Evolutionary conservation across 2,113 vertebrate genomes (phyloP).

Genomic region (Spilogale gracilis): DNA sequence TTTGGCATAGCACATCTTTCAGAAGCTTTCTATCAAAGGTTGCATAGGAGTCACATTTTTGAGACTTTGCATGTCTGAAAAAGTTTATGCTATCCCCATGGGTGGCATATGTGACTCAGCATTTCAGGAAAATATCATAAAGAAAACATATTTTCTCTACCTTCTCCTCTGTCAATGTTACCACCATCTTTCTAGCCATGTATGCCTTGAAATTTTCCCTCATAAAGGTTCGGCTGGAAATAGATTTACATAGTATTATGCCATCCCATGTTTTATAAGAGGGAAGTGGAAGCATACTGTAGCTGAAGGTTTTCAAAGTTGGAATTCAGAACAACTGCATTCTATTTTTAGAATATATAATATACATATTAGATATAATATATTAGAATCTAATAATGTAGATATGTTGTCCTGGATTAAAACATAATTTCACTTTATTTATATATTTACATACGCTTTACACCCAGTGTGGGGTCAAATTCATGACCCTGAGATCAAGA

Average conservation of each 20-base stretch:
- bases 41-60: background rate
- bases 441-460: background rate
- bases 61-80: background rate
- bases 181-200: background rate
- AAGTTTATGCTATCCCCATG: background rate
- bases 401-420: background rate
- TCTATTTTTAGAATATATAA: background rate
- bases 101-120: background rate
- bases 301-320: background rate
- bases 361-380: no score
- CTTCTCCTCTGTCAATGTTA: background rate
- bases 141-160: background rate
- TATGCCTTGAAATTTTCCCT: background rate
- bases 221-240: background rate
- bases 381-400: background rate
- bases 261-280: background rate
- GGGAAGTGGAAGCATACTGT: background rate
- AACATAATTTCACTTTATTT: background rate
- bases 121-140: background rate
- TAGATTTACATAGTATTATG: background rate
- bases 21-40: background rate
- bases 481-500: background rate
- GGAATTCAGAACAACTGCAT: background rate
- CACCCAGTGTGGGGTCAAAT: background rate
- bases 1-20: background rate